Percentiles rank a stretch among this genome's conserved stretches.
Evolutionary conservation across 2,888 invertebrate genomes (phyloP).

Genomic region (Drosophila demipolita): DNA sequence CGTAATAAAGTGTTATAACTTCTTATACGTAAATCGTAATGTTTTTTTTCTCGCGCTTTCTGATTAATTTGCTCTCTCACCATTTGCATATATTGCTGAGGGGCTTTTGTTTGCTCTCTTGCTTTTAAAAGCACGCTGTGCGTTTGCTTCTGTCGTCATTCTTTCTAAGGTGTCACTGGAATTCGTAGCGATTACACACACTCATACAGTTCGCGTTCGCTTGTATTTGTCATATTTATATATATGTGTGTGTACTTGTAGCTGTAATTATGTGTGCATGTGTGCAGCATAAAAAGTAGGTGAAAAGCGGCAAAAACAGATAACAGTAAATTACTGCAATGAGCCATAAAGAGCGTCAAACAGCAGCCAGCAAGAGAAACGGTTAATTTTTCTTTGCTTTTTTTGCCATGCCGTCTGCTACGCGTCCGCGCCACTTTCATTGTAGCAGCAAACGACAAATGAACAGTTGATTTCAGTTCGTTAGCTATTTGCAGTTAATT

Average conservation of each 20-base stretch:
- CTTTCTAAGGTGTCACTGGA: constrained; percentile 61
- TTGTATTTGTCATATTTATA: constrained; percentile 33
- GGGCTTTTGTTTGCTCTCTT: constrained; percentile 43
- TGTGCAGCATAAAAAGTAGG: constrained; percentile 71
- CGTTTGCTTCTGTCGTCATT: constrained; percentile 46
- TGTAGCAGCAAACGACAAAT: constrained; percentile 47
- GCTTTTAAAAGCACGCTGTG: constrained; percentile 56
- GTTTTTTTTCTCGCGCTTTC: constrained; percentile 31
- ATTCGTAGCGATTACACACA: constrained; percentile 41
- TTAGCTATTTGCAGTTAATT: constrained; percentile 56
- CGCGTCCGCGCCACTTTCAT: constrained; percentile 50
- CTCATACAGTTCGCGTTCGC: constrained; percentile 16
- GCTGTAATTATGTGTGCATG: constrained; percentile 25
- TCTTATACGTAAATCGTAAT: constrained; percentile 50
- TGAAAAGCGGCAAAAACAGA: constrained; percentile 51
- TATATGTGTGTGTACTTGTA: constrained; percentile 15
- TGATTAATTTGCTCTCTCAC: constrained; percentile 46
- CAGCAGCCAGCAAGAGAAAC: constrained; percentile 53
- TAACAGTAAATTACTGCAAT: constrained; percentile 71
- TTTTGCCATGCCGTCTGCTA: constrained; percentile 51
- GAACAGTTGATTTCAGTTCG: constrained; percentile 49
- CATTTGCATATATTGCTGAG: constrained; percentile 41
- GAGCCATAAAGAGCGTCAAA: constrained; percentile 36
- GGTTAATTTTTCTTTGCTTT: constrained; percentile 58
- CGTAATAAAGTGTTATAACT: constrained; percentile 42